Percentiles rank a stretch among this genome's conserved stretches.
phyloP scores from a whole-genome alignment of 2,888 invertebrate genomes.

The Sphaerophoria taeniata region DNA sequence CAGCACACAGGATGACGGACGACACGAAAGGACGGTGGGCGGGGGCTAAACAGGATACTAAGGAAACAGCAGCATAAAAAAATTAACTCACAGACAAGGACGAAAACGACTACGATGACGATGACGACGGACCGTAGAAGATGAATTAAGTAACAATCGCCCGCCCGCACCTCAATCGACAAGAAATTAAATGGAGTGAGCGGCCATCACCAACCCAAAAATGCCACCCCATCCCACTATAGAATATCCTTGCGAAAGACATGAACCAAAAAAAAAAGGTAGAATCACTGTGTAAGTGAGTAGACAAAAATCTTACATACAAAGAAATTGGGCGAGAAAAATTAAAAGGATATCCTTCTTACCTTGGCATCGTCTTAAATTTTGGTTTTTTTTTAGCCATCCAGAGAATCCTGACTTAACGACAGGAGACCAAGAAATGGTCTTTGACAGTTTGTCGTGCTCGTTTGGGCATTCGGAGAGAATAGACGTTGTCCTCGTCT shows the following conservation, averaged over 20 bases:
- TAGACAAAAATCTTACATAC: constrained; percentile 42
- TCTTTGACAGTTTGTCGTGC: constrained; percentile 63
- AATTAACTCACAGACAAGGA: constrained; percentile 63
- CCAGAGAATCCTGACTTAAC: background rate
- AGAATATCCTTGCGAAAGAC: constrained; percentile 47
- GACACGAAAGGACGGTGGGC: constrained; percentile 9
- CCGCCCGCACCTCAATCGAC: no score
- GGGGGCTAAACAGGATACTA: constrained; percentile 19
- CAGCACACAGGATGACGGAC: constrained; percentile 29
- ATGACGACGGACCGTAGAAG: constrained; percentile 51
- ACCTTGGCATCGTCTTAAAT: constrained; percentile 6
- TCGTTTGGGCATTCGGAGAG: constrained; percentile 46
- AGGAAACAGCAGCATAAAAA: constrained; percentile 49
- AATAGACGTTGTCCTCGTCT: constrained; percentile 44
- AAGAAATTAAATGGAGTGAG: no score
- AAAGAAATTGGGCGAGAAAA: constrained; percentile 72
- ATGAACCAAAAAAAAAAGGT: no score
- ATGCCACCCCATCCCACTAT: no score
- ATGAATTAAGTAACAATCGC: constrained; percentile 72
- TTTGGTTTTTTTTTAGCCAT: background rate
- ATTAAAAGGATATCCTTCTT: constrained; percentile 65
- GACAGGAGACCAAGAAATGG: constrained; percentile 30
- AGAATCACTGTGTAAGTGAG: constrained; percentile 27
- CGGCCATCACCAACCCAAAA: no score
- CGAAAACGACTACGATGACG: constrained; percentile 51